These are phyloP conservation scores for Lates calcarifer DNA, from an alignment of 2,113 vertebrate species.

Conservation along the genomic window DNA sequence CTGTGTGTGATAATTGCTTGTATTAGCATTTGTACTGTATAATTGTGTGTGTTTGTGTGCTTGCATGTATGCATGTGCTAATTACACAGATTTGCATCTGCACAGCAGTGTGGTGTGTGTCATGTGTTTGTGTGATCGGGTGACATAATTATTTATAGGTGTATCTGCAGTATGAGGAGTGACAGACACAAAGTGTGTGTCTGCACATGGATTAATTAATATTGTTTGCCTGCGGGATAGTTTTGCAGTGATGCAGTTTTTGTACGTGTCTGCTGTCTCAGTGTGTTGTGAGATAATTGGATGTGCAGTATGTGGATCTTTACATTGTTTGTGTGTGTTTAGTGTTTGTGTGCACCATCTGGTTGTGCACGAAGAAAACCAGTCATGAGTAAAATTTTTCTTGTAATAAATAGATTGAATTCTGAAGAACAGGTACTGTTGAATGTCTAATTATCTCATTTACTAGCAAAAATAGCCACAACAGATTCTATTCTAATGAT, in stretches of 20 bases:
- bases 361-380: no score
- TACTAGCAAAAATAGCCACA: no score
- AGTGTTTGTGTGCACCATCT: background rate
- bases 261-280: background rate
- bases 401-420: background rate
- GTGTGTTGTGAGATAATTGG: constrained; percentile 15
- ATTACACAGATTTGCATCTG: constrained; percentile 13
- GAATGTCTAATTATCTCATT: background rate
- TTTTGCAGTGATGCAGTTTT: background rate
- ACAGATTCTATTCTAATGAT: no score
- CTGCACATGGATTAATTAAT: background rate
- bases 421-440: background rate
- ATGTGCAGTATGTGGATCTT: background rate
- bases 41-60: constrained; percentile 1
- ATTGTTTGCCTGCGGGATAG: background rate
- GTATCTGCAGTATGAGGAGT: background rate
- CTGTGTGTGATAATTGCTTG: constrained; percentile 28
- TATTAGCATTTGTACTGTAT: constrained; percentile 41
- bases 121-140: background rate
- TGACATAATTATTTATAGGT: background rate
- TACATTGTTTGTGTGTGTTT: background rate
- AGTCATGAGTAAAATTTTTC: background rate
- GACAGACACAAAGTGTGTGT: background rate
- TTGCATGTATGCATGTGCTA: background rate
- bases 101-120: background rate